phyloP scores from a whole-genome alignment of 2,113 vertebrate genomes.

The Megaleporinus macrocephalus region DNA sequence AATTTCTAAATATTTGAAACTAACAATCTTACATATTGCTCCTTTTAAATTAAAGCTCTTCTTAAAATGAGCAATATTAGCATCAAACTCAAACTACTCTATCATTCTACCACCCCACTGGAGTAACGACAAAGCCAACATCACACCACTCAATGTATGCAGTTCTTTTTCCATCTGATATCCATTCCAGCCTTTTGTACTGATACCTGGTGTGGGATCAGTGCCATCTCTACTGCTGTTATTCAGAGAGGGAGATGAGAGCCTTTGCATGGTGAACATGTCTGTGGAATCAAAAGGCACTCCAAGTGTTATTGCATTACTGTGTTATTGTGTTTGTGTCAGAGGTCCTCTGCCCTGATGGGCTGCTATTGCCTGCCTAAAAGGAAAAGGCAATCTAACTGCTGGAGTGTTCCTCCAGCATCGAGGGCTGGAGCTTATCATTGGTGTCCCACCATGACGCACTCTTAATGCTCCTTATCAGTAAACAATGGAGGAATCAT shows the following conservation, averaged over 20 bases:
- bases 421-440: background rate
- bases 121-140: too few species aligned
- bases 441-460: background rate
- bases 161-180: too few species aligned
- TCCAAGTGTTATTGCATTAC: background rate
- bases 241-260: background rate
- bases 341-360: conserved; percentile 48
- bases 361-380: conserved; percentile 35
- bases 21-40: too few species aligned
- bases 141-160: too few species aligned
- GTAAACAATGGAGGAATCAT: conserved; percentile 49
- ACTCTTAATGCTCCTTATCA: conserved; percentile 45
- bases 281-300: background rate
- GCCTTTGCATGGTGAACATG: conserved; percentile 14
- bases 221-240: background rate
- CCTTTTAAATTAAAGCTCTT: too few species aligned
- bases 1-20: too few species aligned
- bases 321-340: conserved; percentile 48
- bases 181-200: too few species aligned
- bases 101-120: too few species aligned
- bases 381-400: conserved; percentile 48
- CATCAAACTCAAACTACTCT: too few species aligned
- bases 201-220: background rate
- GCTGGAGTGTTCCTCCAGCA: conserved; percentile 35
- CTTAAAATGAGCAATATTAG: too few species aligned